Base-by-base conservation (phyloP, 2,888 invertebrate species). In the Monochamus alternatus region DNA sequence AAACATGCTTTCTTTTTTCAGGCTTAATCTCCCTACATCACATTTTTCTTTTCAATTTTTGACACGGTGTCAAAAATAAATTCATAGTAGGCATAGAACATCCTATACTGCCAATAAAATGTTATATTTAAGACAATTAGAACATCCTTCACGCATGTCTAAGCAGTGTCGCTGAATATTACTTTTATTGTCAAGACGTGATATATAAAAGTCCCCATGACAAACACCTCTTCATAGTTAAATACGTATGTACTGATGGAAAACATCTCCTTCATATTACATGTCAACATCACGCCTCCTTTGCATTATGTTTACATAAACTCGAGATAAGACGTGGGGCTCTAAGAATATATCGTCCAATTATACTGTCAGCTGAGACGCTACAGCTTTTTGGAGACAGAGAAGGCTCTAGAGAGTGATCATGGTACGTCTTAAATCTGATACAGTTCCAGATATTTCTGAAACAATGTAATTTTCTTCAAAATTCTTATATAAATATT, bases 211-310 rank as follows among this genome's bases (percentile, higher is more conserved):
- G 71, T 63, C 38, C 43, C n/a, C 52, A 7, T 52, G 62, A 55
- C 38, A 64, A 71, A 64, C 51, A 59, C 52, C 59, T 73, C 62
- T 5, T 59, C 63, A 14, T 65, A 58, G 43, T 65, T 63, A 66
- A 73, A 52, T 7, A 58, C 38, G 64, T 59, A 59, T 31, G 47
- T 47, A 71, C 52, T 66, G 65, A 66, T 65, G 73, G 59, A 73
- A 58, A 73, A 73, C 65, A 58, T 73, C 65, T 65, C 73, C 73
- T 63, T 59, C 73, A 65, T 73, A 73, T 73, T 73, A 73, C 73
- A 55, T 72, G 73, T 73, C 73, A 73, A 58, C 73, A 58, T 73
- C 65, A 73, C 73, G 73, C 65, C 73, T 51, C 43, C n/a, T 63
- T 65, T 52, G 44, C 65, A 65, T 73, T 73, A 73, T 73, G 73